Conservation (phyloP, 2,888 invertebrate species). For the Allophyes oxyacanthae region DNA sequence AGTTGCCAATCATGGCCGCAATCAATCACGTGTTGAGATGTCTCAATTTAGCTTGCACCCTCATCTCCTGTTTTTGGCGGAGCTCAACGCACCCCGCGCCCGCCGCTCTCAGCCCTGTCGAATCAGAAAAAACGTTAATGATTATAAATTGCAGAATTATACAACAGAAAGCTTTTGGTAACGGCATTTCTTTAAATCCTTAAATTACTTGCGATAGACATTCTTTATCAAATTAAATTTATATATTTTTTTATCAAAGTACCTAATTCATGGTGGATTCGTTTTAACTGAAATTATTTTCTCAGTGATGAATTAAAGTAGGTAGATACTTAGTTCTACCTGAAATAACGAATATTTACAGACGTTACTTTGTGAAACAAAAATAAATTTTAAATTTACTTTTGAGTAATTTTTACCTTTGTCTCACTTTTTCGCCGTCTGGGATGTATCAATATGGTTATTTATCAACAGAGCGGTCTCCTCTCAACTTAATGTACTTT, state of each 20-base stretch:
- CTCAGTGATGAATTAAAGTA: background rate
- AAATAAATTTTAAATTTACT: background rate
- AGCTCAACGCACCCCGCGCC: slow-evolving; percentile 44
- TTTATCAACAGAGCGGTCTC: slow-evolving; percentile 68
- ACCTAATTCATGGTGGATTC: slow-evolving; percentile 10
- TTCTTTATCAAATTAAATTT: slow-evolving; percentile 49
- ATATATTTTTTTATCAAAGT: slow-evolving; percentile 18
- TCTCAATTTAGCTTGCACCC: slow-evolving; percentile 85
- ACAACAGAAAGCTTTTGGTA: slow-evolving; percentile 71
- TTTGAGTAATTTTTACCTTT: too few species aligned
- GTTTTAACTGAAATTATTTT: slow-evolving; percentile 10
- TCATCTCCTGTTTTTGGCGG: slow-evolving; percentile 54
- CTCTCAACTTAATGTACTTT: slow-evolving; percentile 76
- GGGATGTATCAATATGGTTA: slow-evolving; percentile 57
- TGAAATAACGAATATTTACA: background rate
- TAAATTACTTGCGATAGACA: slow-evolving; percentile 59
- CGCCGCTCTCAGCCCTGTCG: slow-evolving; percentile 64
- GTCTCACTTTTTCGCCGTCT: slow-evolving; percentile 5
- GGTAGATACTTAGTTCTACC: too few species aligned
- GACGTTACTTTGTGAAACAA: slow-evolving; percentile 3
- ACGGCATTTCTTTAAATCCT: slow-evolving; percentile 71
- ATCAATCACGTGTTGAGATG: slow-evolving; percentile 86
- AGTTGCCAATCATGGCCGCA: slow-evolving; percentile 80
- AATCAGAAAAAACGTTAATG: slow-evolving; percentile 79
- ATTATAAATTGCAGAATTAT: slow-evolving; percentile 86